Evolutionary conservation across 2,797 vertebrate genomes (phyloP).

Genomic region (Orestias chungarensis): DNA sequence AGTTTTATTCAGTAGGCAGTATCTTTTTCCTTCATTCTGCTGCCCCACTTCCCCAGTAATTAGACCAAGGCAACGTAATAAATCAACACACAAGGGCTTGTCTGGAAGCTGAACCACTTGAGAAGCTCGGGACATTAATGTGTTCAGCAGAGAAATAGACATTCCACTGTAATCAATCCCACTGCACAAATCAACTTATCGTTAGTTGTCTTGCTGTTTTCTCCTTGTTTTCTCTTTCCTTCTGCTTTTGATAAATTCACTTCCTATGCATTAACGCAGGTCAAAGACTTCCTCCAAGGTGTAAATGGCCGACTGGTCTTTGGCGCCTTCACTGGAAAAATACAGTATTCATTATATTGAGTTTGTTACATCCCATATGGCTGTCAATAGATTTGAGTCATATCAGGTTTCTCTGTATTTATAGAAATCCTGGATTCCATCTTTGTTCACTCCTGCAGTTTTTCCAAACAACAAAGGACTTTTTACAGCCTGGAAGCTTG

Average conservation of each 20-base stretch:
- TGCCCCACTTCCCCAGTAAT: constrained; percentile 63
- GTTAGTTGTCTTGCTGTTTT: constrained; percentile 20
- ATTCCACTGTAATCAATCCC: constrained; percentile 80
- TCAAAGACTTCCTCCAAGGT: constrained; percentile 58
- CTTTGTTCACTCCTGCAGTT: constrained; percentile 36
- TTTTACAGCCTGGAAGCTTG: background rate
- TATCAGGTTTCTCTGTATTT: constrained; percentile 15
- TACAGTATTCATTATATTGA: constrained; percentile 44
- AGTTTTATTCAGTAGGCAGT: constrained; percentile 27
- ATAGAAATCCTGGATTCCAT: constrained; percentile 6
- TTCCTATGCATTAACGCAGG: constrained; percentile 68
- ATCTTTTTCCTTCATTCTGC: constrained; percentile 27
- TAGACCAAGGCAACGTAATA: constrained; percentile 70
- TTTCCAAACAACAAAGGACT: background rate
- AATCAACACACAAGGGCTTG: constrained; percentile 79
- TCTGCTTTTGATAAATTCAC: constrained; percentile 61
- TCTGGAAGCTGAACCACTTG: constrained; percentile 70
- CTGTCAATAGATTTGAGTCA: constrained; percentile 54
- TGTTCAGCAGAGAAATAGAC: constrained; percentile 72
- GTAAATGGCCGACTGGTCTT: constrained; percentile 56
- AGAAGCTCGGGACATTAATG: constrained; percentile 72
- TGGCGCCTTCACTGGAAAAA: constrained; percentile 53
- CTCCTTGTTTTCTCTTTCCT: constrained; percentile 3
- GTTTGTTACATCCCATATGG: constrained; percentile 63
- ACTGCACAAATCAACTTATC: constrained; percentile 75